Evolutionary conservation across 2,797 vertebrate genomes (phyloP).

Genomic region (Sphenopsis melanotis): DNA sequence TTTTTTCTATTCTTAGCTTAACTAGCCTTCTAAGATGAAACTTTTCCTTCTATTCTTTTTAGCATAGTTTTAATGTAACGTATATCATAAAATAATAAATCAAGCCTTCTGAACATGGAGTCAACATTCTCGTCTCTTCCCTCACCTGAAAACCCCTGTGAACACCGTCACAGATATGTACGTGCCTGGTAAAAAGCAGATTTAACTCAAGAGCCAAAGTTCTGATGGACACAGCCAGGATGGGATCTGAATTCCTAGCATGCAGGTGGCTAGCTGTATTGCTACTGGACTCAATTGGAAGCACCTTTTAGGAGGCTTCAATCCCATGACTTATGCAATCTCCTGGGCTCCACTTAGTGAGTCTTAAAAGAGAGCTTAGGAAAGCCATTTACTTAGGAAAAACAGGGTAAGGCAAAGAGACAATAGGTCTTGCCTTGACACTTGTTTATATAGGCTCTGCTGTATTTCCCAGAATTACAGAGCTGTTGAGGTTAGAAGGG

Average conservation of each 20-base stretch:
- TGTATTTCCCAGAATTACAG: background rate
- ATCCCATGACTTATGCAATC: background rate
- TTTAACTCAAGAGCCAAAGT: background rate
- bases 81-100: no score
- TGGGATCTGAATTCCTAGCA: fast-evolving
- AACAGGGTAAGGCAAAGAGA: background rate
- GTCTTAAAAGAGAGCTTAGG: background rate
- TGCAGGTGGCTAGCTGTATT: background rate
- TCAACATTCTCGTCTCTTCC: no score
- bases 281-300: background rate
- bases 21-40: no score
- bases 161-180: background rate
- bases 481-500: background rate
- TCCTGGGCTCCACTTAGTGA: background rate
- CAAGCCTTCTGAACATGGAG: no score
- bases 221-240: background rate
- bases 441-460: background rate
- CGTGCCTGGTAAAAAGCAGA: background rate
- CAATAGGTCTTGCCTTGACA: background rate
- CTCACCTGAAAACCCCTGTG: no score
- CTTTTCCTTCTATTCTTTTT: no score
- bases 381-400: background rate
- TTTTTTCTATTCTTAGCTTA: no score
- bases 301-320: fast-evolving
- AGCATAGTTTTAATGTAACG: no score